A percentile compares a stretch with the other conserved stretches of the same genome.
phyloP scores from a whole-genome alignment of 2,797 vertebrate genomes.

The Aplochiton taeniatus region DNA sequence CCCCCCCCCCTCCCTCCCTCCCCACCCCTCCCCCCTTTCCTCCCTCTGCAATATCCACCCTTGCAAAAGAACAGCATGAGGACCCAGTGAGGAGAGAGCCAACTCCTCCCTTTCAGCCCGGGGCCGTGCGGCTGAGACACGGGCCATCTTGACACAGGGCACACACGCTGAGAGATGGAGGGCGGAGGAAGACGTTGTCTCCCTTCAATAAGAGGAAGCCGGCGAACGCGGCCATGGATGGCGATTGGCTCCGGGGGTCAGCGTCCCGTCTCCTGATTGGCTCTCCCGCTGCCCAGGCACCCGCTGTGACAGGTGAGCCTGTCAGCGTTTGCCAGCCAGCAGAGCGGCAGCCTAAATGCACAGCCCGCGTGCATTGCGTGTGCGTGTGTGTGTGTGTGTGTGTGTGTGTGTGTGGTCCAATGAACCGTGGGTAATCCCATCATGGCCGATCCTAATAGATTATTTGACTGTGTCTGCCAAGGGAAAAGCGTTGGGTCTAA shows the following conservation, averaged over 20 bases:
- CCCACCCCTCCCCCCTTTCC: conserved; percentile 36
- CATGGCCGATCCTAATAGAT: conserved; percentile 53
- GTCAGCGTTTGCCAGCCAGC: too few relatives aligned
- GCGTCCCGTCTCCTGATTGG: too few relatives aligned
- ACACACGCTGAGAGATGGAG: conserved; percentile 5
- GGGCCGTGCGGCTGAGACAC: neutral
- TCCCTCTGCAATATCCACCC: conserved; percentile 23
- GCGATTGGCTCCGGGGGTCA: too few relatives aligned
- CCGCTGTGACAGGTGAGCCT: neutral
- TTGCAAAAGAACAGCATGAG: too few relatives aligned
- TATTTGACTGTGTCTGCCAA: conserved; percentile 33
- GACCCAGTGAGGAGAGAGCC: too few relatives aligned
- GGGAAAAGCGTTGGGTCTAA: conserved; percentile 38
- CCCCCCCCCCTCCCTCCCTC: conserved; percentile 14
- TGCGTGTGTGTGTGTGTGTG: neutral
- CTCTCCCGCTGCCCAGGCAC: neutral
- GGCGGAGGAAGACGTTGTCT: neutral
- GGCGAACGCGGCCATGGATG: conserved; percentile 4
- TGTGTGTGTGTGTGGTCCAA: conserved; percentile 26
- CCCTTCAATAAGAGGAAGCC: neutral
- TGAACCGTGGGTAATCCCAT: conserved; percentile 54
- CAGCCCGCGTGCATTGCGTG: neutral
- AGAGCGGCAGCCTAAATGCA: rapidly evolving
- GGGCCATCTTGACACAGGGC: neutral
- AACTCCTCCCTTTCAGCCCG: neutral